Evolutionary conservation across 1,140 invertebrate species (phyloP).

Genomic region (Linepithema humile): DNA sequence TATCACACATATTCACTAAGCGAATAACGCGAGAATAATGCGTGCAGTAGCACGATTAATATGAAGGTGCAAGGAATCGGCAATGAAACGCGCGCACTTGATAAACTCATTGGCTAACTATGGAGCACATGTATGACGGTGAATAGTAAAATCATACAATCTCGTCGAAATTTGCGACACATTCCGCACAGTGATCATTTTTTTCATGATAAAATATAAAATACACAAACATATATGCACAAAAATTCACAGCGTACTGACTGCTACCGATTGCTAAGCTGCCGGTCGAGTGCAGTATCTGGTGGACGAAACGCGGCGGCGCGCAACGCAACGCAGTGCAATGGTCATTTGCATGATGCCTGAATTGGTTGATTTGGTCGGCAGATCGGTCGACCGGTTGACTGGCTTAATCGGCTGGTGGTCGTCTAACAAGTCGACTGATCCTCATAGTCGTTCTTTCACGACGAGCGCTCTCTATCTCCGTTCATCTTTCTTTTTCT

Average conservation of each 20-base stretch:
- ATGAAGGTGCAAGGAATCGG: background rate
- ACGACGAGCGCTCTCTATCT: conserved; percentile 5
- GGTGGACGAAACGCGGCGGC: background rate
- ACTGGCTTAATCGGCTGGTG: conserved; percentile 55
- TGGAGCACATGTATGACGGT: background rate
- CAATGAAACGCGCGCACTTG: background rate
- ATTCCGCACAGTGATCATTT: background rate
- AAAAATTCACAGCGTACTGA: conserved; percentile 51
- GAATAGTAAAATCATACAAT: background rate
- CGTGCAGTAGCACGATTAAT: background rate
- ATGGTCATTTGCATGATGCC: conserved; percentile 50
- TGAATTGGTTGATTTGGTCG: conserved; percentile 60
- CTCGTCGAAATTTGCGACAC: background rate
- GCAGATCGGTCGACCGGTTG: too few species aligned
- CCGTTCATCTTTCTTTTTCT: background rate
- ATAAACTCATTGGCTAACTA: background rate
- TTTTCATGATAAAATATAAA: background rate
- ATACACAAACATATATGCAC: background rate
- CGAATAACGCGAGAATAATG: background rate
- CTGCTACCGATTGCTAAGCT: conserved; percentile 27
- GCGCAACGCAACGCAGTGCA: conserved; percentile 38
- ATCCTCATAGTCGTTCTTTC: conserved; percentile 65
- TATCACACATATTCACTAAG: conserved; percentile 21
- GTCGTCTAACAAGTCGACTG: conserved; percentile 50
- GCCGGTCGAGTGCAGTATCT: background rate